Base-by-base conservation (phyloP, 2,888 invertebrate genomes). In the Onchidella celtica region DNA sequence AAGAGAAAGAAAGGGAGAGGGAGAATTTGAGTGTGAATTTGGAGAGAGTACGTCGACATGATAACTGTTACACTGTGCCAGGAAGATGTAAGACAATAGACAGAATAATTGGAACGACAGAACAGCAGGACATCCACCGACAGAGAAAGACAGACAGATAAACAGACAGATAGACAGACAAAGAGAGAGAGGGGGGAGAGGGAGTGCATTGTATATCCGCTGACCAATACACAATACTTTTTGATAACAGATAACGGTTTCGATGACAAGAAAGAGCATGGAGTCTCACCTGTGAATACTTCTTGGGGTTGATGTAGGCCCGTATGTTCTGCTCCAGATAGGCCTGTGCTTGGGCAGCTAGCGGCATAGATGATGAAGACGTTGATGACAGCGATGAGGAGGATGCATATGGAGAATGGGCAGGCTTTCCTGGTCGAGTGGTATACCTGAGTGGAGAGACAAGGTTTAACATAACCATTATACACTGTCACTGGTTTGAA, bases 241-340 rank as follows among this genome's bases (percentile, higher is more conserved):
- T n/a, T n/a, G n/a, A n/a, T n/a, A n/a, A n/a, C n/a, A n/a, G n/a
- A n/a, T n/a, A n/a, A n/a, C n/a, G n/a, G n/a, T n/a, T n/a, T n/a
- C n/a, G n/a, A n/a, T n/a, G n/a, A n/a, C n/a, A n/a, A n/a, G n/a
- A n/a, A n/a, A n/a, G n/a, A n/a, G n/a, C n/a, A n/a, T n/a, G n/a
- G n/a, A n/a, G n/a, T n/a, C n/a, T n/a, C 77, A 89, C 89, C 86
- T 86, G 87, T 59, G 85, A 81, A 79, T 84, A 85, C 66, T 85
- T 85, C 74, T 86, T 87, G 9, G 87, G 88, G 24, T 82, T 84
- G 17, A 86, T 85, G 77, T 88, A 87, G 29, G 88, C 85, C 17
- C 88, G 81, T 32, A 88, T 89, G 85, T 90, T 90, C 80, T 90
- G 89, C 70, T 90, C 89, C 17, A 90, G 87, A 76, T 90, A 89